Base-by-base conservation (phyloP, 2,888 invertebrate genomes). In the Philhelius pedissequus region DNA sequence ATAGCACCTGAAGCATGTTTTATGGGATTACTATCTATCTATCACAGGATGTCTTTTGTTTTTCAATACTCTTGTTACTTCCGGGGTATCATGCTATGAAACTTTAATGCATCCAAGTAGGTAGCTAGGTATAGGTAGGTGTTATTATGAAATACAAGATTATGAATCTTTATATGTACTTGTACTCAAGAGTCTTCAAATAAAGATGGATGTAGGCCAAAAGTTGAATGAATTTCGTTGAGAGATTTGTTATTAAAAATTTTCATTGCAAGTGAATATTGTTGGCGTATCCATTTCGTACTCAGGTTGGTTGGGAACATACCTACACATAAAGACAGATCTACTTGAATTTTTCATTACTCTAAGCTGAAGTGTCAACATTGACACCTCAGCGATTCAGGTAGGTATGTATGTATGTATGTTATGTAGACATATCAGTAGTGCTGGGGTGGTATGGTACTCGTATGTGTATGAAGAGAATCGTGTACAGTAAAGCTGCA, bases 171-270 rank as follows among this genome's bases (percentile, higher is more conserved):
- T 54, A 43, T 38, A 30, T n/a, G 9, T n/a, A n/a, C n/a, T n/a
- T n/a, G 9, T 1, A 27, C 27, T 54, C 54, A 13, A 22, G 22
- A 35, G n/a, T 56, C n/a, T 56, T 13, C n/a, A 58, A 0, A 22
- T 35, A 66, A 71, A 52, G 25, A 15, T 48, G 66, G 45, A 81
- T 35, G 32, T 66, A 52, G 76, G 76, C 43, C 81, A 81, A 60
- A 68, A 52, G 43, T 52, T 45, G 45, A 45, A 22, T 35, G 7
- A 13, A 54, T 52, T 54, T 25, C 18, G 43, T 58, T 52, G 45
- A 80, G 62, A 69, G 75, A 54, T 62, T 75, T 80, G 80, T 80
- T 80, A 75, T 80, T 69, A 48, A 75, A 48, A 75, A 80, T 52
- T 54, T 58, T 74, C 68, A 45, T 13, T 68, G 25, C 11, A 52